Percentiles rank a stretch among this genome's conserved stretches.
Conservation (phyloP, 2,113 vertebrate species). For the Callaeas wilsoni region DNA sequence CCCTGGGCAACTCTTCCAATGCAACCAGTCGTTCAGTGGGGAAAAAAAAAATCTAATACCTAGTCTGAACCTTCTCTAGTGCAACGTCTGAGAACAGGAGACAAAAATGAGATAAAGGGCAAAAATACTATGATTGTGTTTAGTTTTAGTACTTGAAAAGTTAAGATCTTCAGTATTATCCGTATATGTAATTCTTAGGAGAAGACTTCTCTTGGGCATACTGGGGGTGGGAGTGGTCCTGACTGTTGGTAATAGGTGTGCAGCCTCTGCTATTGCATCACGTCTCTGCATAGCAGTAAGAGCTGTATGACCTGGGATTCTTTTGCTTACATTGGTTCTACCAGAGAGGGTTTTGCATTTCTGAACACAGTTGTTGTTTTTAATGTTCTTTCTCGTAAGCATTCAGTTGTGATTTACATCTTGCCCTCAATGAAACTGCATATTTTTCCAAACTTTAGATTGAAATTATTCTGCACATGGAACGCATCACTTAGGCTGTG, state of each 20-base stretch:
- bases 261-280: neutral
- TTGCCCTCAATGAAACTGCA: neutral
- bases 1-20: neutral
- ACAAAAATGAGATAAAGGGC: neutral
- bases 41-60: neutral
- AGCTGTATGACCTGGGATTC: neutral
- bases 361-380: neutral
- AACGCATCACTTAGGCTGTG: neutral
- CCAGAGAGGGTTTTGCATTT: slow-evolving; percentile 1
- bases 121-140: neutral
- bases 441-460: neutral
- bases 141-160: neutral
- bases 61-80: neutral
- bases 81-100: neutral
- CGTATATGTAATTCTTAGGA: neutral
- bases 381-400: neutral
- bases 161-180: neutral
- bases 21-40: neutral
- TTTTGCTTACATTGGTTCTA: neutral
- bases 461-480: neutral
- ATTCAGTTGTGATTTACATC: neutral
- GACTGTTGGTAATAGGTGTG: neutral
- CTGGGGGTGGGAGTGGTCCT: accelerated
- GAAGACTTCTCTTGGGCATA: neutral
- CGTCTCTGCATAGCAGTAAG: neutral